phyloP scores from a whole-genome alignment of 2,113 vertebrate genomes.

The Tachuris rubrigastra region DNA sequence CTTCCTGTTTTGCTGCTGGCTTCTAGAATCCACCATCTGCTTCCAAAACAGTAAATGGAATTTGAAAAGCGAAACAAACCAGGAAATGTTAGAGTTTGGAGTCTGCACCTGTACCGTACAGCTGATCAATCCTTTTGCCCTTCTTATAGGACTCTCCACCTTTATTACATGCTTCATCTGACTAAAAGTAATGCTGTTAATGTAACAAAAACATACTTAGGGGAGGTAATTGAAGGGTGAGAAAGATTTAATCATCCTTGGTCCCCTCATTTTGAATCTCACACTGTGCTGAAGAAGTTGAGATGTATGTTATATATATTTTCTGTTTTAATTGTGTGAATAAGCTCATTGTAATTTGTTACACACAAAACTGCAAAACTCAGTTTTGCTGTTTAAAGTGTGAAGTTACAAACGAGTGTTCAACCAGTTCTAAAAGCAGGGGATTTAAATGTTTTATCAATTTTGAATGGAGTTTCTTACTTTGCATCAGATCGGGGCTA shows the following conservation, averaged over 20 bases:
- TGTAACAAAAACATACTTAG: conserved; percentile 20
- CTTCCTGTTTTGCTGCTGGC: background rate
- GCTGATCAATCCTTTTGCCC: background rate
- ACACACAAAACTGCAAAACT: background rate
- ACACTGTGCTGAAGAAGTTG: background rate
- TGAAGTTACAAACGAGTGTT: background rate
- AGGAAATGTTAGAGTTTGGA: background rate
- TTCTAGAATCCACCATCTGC: background rate
- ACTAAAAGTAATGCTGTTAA: conserved; percentile 21
- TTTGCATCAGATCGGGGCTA: background rate
- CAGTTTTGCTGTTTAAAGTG: conserved; percentile 18
- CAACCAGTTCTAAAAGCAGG: conserved; percentile 9
- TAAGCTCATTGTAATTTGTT: conserved; percentile 40
- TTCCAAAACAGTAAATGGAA: background rate
- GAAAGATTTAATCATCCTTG: conserved; percentile 23
- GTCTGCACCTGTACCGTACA: background rate
- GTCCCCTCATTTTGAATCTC: conserved; percentile 49
- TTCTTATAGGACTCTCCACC: background rate
- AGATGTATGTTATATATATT: background rate
- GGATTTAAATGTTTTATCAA: conserved; percentile 17
- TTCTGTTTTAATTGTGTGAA: background rate
- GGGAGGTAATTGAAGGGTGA: background rate
- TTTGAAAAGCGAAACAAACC: background rate
- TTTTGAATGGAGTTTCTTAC: background rate
- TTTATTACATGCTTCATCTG: background rate